Base-by-base conservation (phyloP, 2,113 vertebrate genomes). In the Indri indri region DNA sequence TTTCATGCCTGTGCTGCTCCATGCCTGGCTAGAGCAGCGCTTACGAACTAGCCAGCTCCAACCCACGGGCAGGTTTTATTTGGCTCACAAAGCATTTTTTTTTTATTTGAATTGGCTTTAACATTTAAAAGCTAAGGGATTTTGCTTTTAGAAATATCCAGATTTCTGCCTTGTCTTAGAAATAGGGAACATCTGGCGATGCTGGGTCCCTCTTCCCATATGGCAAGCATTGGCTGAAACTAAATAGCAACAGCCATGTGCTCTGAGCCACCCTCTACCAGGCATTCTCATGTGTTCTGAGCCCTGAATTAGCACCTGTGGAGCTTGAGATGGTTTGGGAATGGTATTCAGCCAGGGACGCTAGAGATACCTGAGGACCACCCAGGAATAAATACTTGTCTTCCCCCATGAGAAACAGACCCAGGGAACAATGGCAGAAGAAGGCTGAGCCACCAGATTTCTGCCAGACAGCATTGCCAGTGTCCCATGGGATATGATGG, bases 81-180 rank as follows among this genome's bases (percentile, higher is more conserved):
- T 96, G 96, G 96, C 95, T 90, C 96, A 96, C 94, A 95, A 45
- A 4, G 84, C 52, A 52, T 50, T 18, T 82, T 85, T 82, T 85
- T 93, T 89, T 94, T 95, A 71, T 95, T 95, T 83, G 80, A 97
- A 96, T 98, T 90, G 34, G 89, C 83, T 92, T 97, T 97, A 96
- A 96, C 97, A 97, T 97, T 95, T 97, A 97, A 97, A 92, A 86
- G 92, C 93, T 45, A 91, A 96, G 71, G 96, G 90, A 90, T 96
- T 97, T 92, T 97, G 97, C 88, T 97, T 96, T 97, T 96, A 88
- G 97, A 98, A 97, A 97, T 97, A 98, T 42, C 93, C 66, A 73
- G n/a, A 71, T 97, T 97, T 96, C 94, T 94, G 90, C 47, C 90
- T 79, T 86, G 90, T 68, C 77, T 92, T 96, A 76, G 65, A 90